Evolutionary conservation across 2,797 vertebrate species (phyloP), one percentile per base, ranked within the genome.

Genomic region (Sphaeramia orbicularis): DNA sequence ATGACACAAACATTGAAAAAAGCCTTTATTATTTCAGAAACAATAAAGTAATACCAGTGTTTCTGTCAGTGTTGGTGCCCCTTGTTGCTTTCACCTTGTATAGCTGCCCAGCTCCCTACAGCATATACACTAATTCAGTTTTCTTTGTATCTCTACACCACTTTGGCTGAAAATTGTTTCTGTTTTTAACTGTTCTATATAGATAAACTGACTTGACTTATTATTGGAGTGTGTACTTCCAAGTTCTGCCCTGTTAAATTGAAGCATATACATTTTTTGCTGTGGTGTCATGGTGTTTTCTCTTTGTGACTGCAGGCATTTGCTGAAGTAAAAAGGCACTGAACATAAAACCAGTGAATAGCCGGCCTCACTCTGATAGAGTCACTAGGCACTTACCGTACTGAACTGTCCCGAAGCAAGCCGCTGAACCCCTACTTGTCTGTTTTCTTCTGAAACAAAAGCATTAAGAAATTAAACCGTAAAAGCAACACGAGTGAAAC

Each of bases 61-160:
- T 7, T 59, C 41, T 27, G n/a, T 27, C 30, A 16, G 21, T 62
- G 16, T 47, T 60, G 37, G 15, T 16, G 7, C 19, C 21, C 19
- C 16, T 36, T 77, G 15, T 70, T 79, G 47, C 48, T 32, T 73
- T 70, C 57, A 68, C 24, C 69, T 19, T 58, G 24, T 52, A 45
- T 53, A 74, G 32, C 16, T 42, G 19, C 52, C 74, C 43, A 43
- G 30, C 54, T 79, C 55, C n/a, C 37, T 49, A 6, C 35, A 53
- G 13, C 57, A 24, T 49, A 13, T 40, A 42, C 13, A 19, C 18
- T 43, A 7, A 56, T 47, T 47, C 14, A 69, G 7, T 19, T 64
- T 27, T 53, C 37, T 0, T 51, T 41, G 11, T 45, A 1, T 45
- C 18, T 21, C 4, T 6, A 12, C 10, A 18, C 18, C 27, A 6